These are phyloP conservation scores for Sebastes oblongus DNA, from an alignment of 2,797 vertebrate genomes.

Conservation along the genomic window DNA sequence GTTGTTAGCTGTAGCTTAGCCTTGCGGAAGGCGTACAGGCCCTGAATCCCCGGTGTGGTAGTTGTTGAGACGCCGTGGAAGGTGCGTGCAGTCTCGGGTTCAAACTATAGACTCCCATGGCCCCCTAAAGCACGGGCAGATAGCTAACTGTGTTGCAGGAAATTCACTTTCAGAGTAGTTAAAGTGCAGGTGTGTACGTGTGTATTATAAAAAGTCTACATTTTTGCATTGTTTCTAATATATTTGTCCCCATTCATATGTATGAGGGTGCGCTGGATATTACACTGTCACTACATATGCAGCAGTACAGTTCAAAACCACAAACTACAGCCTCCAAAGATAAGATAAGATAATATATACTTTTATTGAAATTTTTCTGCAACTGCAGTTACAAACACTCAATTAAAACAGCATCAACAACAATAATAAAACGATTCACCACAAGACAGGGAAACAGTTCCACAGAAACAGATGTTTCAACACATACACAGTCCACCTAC, in stretches of 20 bases:
- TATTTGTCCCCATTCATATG: background rate
- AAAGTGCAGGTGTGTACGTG: background rate
- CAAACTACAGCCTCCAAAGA: too few species aligned
- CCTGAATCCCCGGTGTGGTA: slow-evolving; percentile 69
- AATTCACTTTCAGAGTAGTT: background rate
- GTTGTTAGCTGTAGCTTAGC: slow-evolving; percentile 68
- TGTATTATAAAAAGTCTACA: background rate
- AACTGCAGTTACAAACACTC: too few species aligned
- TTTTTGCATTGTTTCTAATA: background rate
- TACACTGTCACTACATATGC: background rate
- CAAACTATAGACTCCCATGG: slow-evolving; percentile 1
- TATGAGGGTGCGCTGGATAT: background rate
- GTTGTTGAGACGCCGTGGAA: slow-evolving; percentile 52
- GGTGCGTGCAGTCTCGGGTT: slow-evolving; percentile 31
- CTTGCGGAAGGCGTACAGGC: slow-evolving; percentile 40
- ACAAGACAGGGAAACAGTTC: too few species aligned
- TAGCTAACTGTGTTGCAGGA: background rate
- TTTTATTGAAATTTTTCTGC: too few species aligned
- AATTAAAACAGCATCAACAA: too few species aligned
- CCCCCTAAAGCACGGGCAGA: background rate
- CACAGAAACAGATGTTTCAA: too few species aligned
- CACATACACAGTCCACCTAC: too few species aligned
- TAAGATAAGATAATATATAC: too few species aligned
- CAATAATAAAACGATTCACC: too few species aligned
- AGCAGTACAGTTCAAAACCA: background rate